phyloP scores from a whole-genome alignment of 2,888 invertebrate species.

The Tetropium fuscum region DNA sequence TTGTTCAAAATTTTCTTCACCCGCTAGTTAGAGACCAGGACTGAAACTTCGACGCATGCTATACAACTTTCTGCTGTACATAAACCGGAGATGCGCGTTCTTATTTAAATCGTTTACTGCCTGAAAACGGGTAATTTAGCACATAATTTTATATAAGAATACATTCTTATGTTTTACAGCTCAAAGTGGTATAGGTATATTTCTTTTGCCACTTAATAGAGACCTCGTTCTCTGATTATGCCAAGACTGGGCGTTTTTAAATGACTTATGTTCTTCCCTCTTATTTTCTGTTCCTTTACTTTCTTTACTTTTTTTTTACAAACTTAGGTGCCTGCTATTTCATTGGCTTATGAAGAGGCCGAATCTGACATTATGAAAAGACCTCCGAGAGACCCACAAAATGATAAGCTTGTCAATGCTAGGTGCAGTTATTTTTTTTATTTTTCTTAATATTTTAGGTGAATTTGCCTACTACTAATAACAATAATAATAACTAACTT shows the following conservation, averaged over 20 bases:
- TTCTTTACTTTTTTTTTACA: conserved; percentile 47
- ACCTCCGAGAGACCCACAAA: conserved; percentile 87
- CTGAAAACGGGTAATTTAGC: too few relatives aligned
- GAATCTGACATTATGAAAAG: conserved; percentile 96
- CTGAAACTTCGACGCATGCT: too few relatives aligned
- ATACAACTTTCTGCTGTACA: too few relatives aligned
- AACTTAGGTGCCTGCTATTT: conserved; percentile 87
- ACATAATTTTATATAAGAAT: too few relatives aligned
- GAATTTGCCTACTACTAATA: conserved; percentile 35
- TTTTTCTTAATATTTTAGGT: conserved; percentile 30
- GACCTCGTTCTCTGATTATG: too few relatives aligned
- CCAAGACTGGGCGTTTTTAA: conserved; percentile 5
- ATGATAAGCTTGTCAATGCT: conserved; percentile 94
- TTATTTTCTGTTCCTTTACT: conserved; percentile 40
- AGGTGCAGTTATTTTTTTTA: conserved; percentile 71
- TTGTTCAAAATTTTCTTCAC: too few relatives aligned
- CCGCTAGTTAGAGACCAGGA: too few relatives aligned
- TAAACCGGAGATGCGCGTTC: too few relatives aligned
- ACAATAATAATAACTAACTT: conserved; percentile 12
- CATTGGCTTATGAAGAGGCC: conserved; percentile 90
- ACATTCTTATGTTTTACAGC: too few relatives aligned
- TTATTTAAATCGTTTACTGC: too few relatives aligned
- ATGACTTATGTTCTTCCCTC: conserved; percentile 29
- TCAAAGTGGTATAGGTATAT: too few relatives aligned
- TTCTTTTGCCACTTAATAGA: too few relatives aligned